phyloP scores from a whole-genome alignment of 2,888 invertebrate species.

The Hyppa rectilinea region DNA sequence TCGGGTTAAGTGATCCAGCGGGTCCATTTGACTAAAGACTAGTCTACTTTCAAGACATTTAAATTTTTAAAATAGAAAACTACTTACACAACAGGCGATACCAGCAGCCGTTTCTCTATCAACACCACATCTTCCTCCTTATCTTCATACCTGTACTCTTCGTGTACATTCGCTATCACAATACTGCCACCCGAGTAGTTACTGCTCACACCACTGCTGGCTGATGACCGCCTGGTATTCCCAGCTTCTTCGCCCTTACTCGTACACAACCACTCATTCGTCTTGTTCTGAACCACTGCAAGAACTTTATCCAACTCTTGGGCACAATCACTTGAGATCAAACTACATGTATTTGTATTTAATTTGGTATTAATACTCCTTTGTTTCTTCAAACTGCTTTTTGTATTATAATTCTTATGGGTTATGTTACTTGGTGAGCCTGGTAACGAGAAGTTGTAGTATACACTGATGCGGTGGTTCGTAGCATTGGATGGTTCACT shows the following conservation, averaged over 20 bases:
- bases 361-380: slow-evolving; percentile 37
- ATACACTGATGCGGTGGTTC: slow-evolving; percentile 78
- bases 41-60: background rate
- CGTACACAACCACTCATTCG: slow-evolving; percentile 82
- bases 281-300: slow-evolving; percentile 82
- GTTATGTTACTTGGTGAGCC: slow-evolving; percentile 84
- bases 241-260: slow-evolving; percentile 72
- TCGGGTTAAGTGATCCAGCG: too few species aligned
- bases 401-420: slow-evolving; percentile 84
- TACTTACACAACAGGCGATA: slow-evolving; percentile 89
- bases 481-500: slow-evolving; percentile 58
- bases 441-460: slow-evolving; percentile 86
- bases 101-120: slow-evolving; percentile 91
- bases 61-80: background rate
- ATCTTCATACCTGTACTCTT: slow-evolving; percentile 94
- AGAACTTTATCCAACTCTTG: slow-evolving; percentile 80
- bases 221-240: slow-evolving; percentile 86
- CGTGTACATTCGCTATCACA: slow-evolving; percentile 91
- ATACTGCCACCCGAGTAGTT: slow-evolving; percentile 84
- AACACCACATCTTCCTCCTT: slow-evolving; percentile 93
- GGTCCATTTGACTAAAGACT: too few species aligned
- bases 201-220: slow-evolving; percentile 87
- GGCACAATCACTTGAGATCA: slow-evolving; percentile 73
- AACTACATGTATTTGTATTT: slow-evolving; percentile 55
- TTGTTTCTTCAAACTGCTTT: slow-evolving; percentile 78